Evolutionary conservation across 1,140 invertebrate species (phyloP), one percentile per base, ranked within the genome.

Genomic region (Drosophila sucinea): DNA sequence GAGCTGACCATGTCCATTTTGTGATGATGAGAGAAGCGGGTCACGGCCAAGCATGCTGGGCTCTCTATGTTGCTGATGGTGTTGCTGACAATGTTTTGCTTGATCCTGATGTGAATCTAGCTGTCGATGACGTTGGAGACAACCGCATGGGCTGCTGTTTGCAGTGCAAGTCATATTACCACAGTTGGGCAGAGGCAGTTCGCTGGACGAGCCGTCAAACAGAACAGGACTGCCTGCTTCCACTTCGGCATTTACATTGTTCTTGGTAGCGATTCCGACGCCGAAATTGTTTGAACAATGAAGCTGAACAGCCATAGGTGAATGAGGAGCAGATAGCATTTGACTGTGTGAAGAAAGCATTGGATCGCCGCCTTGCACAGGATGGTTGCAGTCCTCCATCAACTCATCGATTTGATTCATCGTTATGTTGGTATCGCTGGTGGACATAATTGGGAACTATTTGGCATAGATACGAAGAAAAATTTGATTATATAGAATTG

Each of bases 321-420:
- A 89, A 67, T 93, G 93, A 5, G 94, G 93, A 23, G 94, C 94
- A 11, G 94, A 94, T 5, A 95, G 79, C 93, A 92, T 60, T 29
- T 92, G 79, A 64, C 80, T 86, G 54, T 90, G 83, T 11, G 83
- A 79, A 10, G 91, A 92, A 4, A 92, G 51, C 90, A 92, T 96
- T 11, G 95, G 95, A 87, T 96, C 95, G 41, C 95, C 94, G 67
- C 93, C 92, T 67, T 94, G 94, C 1, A 95, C 84, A 0, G 95
- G 93, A 11, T 95, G 94, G 81, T 97, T 96, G 35, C 78, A 89
- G 79, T 97, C 96, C 77, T 96, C 96, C 95, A 97, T 96, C 61
- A 96, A 93, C 92, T 97, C 96, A 76, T 96, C 96, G 69, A 96
- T 94, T 70, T 96, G 95, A 68, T 95, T 94, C 70, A 96, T 93